Evolutionary conservation across 2,797 vertebrate genomes (phyloP), one percentile per base, ranked within the genome.

Genomic region (Chiroxiphia lanceolata): DNA sequence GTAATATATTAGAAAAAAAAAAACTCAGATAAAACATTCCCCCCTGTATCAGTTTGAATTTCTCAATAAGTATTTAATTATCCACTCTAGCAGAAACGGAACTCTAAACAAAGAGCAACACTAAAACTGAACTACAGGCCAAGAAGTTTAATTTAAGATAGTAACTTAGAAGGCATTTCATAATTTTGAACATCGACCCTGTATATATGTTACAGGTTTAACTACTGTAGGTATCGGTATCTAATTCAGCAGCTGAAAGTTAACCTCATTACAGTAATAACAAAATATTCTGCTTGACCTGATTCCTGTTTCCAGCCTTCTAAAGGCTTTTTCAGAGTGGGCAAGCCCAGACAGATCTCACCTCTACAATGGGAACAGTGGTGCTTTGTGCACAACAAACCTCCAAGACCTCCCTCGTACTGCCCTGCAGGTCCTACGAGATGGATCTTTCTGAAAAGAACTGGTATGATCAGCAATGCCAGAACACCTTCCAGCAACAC

Each of bases 261-360:
- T 69, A 89, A 87, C 40, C 16, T 86, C 33, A 42, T 76, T 87
- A n/a, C 31, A 74, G 33, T 70, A 70, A 56, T 70, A 67, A 72
- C 50, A 85, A 80, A 47, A 22, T 2, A 83, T 75, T 90, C 34
- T 0, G 0, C 38, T 83, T 69, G 76, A 93, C 85, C 45, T 6
- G 42, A 69, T 88, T 86, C 78, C 53, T 57, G 54, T 56, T 89
- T 89, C 63, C 83, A 91, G 85, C 65, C 34, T 53, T 48, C 36
- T 65, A 56, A 91, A 90, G 53, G 51, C 56, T 88, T 83, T 95
- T 90, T 76, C 74, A 84, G 74, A 87, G 56, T 4, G 29, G 80
- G 51, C 85, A 91, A 89, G 93, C 79, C 85, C 80, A 87, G 91
- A 76, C 95, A 89, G 34, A 78, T 87, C 56, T 54, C 67, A 83